Base-by-base conservation (phyloP, 1,140 invertebrate species). In the Heliconius hewitsoni region DNA sequence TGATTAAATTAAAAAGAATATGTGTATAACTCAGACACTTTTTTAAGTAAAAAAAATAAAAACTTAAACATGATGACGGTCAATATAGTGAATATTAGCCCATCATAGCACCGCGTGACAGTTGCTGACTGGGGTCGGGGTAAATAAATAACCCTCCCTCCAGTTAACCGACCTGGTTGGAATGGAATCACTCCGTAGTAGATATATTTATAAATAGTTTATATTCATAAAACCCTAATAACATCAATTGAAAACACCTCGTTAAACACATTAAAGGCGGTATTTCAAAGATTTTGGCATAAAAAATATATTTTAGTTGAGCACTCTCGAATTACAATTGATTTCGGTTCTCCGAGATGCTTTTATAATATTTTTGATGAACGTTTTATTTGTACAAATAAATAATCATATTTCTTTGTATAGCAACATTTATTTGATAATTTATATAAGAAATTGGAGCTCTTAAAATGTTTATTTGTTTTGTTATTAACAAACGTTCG, bases 301-400 rank as follows among this genome's bases (percentile, higher is more conserved):
- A 27, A 30, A 66, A 66, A 30, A 66, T 66, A 66, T 66, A 66
- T 66, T 66, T 66, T 66, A 30, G 60, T 66, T 66, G 27, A 66
- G 60, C 60, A 66, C 9, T 66, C 60, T 66, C 27, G 27, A 30
- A 66, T 66, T 66, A 66, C 60, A 66, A 66, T 66, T 66, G 60
- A 30, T 66, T 30, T 66, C 27, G 27, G 60, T 66, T 66, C 27
- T 66, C 19, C 27, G n/a, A 66, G 57, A 60, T 23, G 27, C 23
- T 23, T 66, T 66, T 66, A 57, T 57, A 27, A 66, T 30, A 66
- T 30, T 66, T 27, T 66, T 30, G 9, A 16, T 66, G 60, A 27
- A 66, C 23, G 13, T 66, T 30, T 66, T 30, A 66, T 66, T 23
- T 60, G 3, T 60, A 30, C 27, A 13, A 66, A 30, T 66, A 66